A percentile compares a stretch with the other conserved stretches of the same genome.
Conservation (phyloP, 2,888 invertebrate genomes). For the Drosophila hawaiiensis region DNA sequence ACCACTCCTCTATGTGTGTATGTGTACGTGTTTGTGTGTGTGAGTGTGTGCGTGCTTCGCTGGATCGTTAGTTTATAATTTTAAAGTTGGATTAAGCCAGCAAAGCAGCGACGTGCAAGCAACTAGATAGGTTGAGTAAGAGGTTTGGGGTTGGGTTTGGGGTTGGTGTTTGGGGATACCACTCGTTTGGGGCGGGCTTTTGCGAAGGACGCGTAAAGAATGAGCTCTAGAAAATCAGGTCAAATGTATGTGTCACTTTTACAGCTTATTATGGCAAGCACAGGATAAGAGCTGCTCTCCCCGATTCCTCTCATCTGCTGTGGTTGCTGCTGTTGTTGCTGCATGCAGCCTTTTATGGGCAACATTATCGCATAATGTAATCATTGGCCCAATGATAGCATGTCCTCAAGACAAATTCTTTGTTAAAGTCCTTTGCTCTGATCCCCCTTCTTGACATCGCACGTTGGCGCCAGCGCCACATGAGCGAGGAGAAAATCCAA, state of each 20-base stretch:
- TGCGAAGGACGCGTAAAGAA: slow-evolving; percentile 56
- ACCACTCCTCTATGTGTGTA: not conserved
- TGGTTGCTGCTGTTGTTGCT: slow-evolving; percentile 19
- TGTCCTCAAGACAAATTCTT: slow-evolving; percentile 81
- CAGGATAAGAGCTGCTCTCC: slow-evolving; percentile 28
- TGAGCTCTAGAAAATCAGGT: slow-evolving; percentile 74
- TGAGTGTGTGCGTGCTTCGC: slow-evolving; percentile 52
- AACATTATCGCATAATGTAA: slow-evolving; percentile 82
- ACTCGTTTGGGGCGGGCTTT: not conserved
- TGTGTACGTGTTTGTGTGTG: slow-evolving; percentile 12
- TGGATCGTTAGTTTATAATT: slow-evolving; percentile 82
- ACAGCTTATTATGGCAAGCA: slow-evolving; percentile 77
- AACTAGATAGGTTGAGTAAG: slow-evolving; percentile 4
- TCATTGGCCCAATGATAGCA: slow-evolving; percentile 80
- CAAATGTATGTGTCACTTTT: slow-evolving; percentile 80
- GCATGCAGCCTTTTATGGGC: slow-evolving; percentile 73
- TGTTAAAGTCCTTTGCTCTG: slow-evolving; percentile 50
- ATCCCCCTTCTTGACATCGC: not conserved
- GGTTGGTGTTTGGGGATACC: not conserved
- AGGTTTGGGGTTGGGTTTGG: not conserved
- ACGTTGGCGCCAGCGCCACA: not conserved
- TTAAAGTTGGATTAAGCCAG: slow-evolving; percentile 80
- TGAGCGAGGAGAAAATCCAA: slow-evolving; percentile 40
- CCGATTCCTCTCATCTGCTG: not conserved
- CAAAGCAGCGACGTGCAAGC: slow-evolving; percentile 36